Evolutionary conservation across 2,113 vertebrate species (phyloP).

Genomic region (Terrapene triunguis): DNA sequence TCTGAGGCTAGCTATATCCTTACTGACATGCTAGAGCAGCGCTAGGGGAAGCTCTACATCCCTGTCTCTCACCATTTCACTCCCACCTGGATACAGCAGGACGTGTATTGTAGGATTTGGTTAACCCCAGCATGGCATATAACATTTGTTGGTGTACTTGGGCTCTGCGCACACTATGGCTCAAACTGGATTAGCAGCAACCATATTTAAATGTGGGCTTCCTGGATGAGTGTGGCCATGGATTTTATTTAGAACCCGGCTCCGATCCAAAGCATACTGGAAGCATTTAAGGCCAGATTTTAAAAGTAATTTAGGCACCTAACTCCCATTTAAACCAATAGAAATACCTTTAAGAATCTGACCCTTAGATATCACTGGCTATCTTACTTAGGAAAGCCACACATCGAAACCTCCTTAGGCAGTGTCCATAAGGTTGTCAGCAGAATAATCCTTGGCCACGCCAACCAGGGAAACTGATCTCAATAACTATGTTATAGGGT

Average conservation of each 20-base stretch:
- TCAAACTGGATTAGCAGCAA: neutral
- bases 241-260: neutral
- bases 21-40: neutral
- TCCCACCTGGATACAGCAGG: neutral
- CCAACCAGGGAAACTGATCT: neutral
- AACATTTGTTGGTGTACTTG: neutral
- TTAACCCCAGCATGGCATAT: neutral
- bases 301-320: neutral
- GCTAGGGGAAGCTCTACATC: neutral
- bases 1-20: neutral
- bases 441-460: neutral
- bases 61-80: neutral
- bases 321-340: neutral
- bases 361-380: neutral
- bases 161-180: neutral
- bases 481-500: neutral
- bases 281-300: neutral
- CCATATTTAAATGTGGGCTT: neutral
- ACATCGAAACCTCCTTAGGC: too few relatives aligned
- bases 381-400: neutral
- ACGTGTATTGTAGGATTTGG: neutral
- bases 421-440: neutral
- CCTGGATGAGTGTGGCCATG: neutral
- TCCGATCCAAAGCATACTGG: rapidly evolving
- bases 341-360: neutral